phyloP scores from a whole-genome alignment of 2,113 vertebrate genomes.

The Larimichthys polyactis region DNA sequence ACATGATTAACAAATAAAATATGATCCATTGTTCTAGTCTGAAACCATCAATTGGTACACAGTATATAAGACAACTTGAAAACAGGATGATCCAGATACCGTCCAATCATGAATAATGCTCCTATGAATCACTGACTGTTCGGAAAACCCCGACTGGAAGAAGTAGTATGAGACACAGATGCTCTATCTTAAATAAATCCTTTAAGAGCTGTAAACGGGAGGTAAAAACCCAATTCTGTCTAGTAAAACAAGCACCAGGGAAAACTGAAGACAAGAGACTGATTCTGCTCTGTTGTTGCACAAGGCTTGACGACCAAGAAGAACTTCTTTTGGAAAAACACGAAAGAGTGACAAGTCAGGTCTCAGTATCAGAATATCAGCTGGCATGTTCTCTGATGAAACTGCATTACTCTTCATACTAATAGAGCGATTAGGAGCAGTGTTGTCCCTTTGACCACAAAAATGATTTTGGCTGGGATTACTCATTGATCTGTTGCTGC shows the following conservation, averaged over 20 bases:
- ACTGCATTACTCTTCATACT: conserved; percentile 6
- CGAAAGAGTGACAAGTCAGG: background rate
- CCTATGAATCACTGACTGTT: background rate
- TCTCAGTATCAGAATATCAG: background rate
- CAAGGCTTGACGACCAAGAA: conserved; percentile 1
- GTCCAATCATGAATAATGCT: background rate
- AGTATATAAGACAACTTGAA: background rate
- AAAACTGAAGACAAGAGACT: conserved; percentile 1
- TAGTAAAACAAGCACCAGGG: background rate
- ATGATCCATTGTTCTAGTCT: background rate
- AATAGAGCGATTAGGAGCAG: conserved; percentile 15
- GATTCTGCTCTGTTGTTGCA: background rate
- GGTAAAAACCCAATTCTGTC: background rate
- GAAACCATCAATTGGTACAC: background rate
- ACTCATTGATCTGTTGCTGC: conserved; percentile 46
- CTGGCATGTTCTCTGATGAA: background rate
- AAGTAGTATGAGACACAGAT: background rate
- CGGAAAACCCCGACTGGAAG: background rate
- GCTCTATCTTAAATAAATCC: background rate
- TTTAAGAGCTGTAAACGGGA: background rate
- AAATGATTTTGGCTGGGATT: conserved; percentile 26
- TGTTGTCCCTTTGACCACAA: conserved; percentile 27
- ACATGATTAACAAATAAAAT: background rate
- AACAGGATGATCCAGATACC: background rate
- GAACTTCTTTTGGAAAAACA: background rate